Conservation (phyloP, 1,140 invertebrate species). For the Brachionus koreanus region DNA sequence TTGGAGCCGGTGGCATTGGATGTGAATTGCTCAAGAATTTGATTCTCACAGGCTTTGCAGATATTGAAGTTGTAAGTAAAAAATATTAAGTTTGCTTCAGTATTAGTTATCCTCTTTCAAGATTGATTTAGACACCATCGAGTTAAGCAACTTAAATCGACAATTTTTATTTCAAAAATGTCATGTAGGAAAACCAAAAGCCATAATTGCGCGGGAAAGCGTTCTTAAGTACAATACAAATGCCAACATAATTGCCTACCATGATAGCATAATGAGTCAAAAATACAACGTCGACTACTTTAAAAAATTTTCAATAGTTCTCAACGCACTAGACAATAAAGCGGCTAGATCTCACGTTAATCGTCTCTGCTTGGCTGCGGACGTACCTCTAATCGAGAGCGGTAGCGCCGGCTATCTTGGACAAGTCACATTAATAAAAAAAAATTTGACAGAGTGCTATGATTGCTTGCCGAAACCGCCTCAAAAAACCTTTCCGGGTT, state of each 20-base stretch:
- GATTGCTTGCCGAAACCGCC: constrained; percentile 87
- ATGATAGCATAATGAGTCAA: constrained; percentile 83
- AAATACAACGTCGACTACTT: constrained; percentile 88
- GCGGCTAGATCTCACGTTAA: constrained; percentile 95
- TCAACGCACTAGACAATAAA: constrained; percentile 96
- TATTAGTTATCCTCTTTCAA: constrained; percentile 60
- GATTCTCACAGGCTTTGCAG: constrained; percentile 82
- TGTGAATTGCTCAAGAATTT: constrained; percentile 98
- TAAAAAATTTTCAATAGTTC: constrained; percentile 81
- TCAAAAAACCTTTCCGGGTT: constrained; percentile 90
- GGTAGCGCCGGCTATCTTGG: constrained; percentile 94
- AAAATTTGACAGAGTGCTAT: constrained; percentile 88
- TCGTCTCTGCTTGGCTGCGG: constrained; percentile 91
- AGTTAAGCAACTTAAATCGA: constrained; percentile 97
- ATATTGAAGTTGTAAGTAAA: constrained; percentile 87
- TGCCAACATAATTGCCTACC: constrained; percentile 79
- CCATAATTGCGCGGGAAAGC: constrained; percentile 72
- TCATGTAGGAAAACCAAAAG: constrained; percentile 94
- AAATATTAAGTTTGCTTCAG: background rate
- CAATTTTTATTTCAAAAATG: constrained; percentile 96
- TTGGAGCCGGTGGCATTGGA: constrained; percentile 97
- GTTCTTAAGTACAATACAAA: constrained; percentile 82
- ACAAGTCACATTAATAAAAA: constrained; percentile 64
- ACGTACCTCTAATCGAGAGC: constrained; percentile 88
- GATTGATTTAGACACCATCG: constrained; percentile 99